Evolutionary conservation across 2,113 vertebrate genomes (phyloP).

Genomic region (Condylura cristata): DNA sequence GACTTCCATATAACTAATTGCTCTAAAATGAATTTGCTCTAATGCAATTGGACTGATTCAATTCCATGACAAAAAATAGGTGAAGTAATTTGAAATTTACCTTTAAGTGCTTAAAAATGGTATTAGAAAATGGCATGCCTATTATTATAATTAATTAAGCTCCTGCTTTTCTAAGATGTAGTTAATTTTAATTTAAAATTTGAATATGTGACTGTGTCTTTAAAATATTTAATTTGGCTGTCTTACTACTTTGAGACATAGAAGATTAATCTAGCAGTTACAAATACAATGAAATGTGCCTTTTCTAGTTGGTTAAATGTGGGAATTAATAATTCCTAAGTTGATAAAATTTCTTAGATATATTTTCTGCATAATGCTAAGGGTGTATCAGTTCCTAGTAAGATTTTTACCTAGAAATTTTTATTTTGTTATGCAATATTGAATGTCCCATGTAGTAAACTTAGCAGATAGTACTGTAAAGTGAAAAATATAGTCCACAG

Average conservation of each 20-base stretch:
- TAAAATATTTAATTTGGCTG: conserved; percentile 80
- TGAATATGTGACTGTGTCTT: conserved; percentile 52
- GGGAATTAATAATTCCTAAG: conserved; percentile 77
- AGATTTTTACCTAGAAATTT: conserved; percentile 79
- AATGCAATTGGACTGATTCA: background rate
- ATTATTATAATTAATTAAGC: conserved; percentile 60
- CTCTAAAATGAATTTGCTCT: background rate
- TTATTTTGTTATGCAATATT: conserved; percentile 72
- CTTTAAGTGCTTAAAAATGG: conserved; percentile 33
- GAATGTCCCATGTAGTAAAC: conserved; percentile 78
- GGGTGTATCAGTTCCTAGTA: conserved; percentile 67
- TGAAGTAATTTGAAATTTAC: background rate
- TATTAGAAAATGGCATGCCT: conserved; percentile 42
- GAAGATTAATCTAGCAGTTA: conserved; percentile 69
- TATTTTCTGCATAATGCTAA: conserved; percentile 69
- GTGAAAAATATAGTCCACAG: conserved; percentile 63
- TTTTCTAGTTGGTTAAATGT: conserved; percentile 66
- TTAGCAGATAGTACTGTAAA: conserved; percentile 49
- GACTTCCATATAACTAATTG: conserved; percentile 28
- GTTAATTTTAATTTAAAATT: conserved; percentile 58
- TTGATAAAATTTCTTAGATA: conserved; percentile 75
- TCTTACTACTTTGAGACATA: conserved; percentile 58
- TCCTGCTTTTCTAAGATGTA: conserved; percentile 51
- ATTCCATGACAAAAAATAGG: background rate
- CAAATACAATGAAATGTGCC: conserved; percentile 74